Base-by-base conservation (phyloP, 2,888 invertebrate genomes). In the Conomelus anceps region DNA sequence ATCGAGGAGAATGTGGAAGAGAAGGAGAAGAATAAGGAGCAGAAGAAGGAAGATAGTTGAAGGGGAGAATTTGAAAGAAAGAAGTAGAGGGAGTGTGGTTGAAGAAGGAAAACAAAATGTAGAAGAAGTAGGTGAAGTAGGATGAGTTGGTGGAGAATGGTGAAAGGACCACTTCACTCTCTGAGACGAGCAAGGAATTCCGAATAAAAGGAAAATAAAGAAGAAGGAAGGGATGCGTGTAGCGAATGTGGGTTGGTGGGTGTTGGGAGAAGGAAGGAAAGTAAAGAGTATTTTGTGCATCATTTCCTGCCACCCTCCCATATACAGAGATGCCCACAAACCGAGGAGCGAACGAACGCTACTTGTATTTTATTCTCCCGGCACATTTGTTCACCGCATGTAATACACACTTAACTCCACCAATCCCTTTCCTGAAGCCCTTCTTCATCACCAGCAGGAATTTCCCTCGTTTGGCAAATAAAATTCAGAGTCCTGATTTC, bases 231-330 rank as follows among this genome's bases (percentile, higher is more conserved):
- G n/a, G 63, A n/a, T 63, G 63, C 63, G 63, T 63, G n/a, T 63
- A 63, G 63, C n/a, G 63, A n/a, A 63, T 63, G 63, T 63, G 63
- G 63, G 63, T 63, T 63, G 63, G n/a, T 63, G 1, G 63, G 63
- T n/a, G n/a, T 4, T n/a, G 63, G 7, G 63, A 7, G 1, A 13
- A 63, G 63, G 63, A 63, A 63, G 63, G 63, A 63, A 63, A 63
- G 63, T 63, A 63, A 63, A 86, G 86, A 24, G 86, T 86, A 86
- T 86, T 86, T 86, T 86, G 86, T 86, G 86, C 86, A 86, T 86
- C 86, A 86, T 86, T 86, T 86, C 24, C 86, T 29, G 86, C 29
- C 86, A 86, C 86, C 86, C 86, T 86, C 17, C 86, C 24, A 63
- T 63, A 34, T 17, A 34, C n/a, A 63, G n/a, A n/a, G n/a, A n/a